Evolutionary conservation across 2,113 vertebrate genomes (phyloP).

Genomic region (Ameiurus melas): DNA sequence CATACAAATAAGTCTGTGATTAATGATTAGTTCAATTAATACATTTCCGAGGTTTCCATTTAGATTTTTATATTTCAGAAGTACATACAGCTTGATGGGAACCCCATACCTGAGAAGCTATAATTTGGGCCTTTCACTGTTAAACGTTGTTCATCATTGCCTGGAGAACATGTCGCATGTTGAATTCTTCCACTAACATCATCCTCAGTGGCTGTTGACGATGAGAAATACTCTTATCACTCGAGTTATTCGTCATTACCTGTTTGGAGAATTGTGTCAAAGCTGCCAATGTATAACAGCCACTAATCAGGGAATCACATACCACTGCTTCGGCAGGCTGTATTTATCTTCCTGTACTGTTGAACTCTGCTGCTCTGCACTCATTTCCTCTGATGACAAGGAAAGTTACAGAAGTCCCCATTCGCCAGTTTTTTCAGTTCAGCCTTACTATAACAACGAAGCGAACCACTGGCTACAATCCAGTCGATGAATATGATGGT

Average conservation of each 20-base stretch:
- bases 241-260: slow-evolving; percentile 31
- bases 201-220: neutral
- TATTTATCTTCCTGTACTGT: slow-evolving; percentile 44
- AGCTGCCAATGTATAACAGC: neutral
- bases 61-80: neutral
- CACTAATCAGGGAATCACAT: slow-evolving; percentile 27
- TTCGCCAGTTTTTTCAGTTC: neutral
- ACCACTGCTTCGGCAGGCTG: slow-evolving; percentile 1
- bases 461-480: neutral
- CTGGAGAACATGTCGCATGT: neutral
- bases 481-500: neutral
- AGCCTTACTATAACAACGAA: neutral
- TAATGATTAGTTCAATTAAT: neutral
- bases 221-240: slow-evolving; percentile 4
- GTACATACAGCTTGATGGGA: neutral
- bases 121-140: neutral
- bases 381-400: slow-evolving; percentile 36
- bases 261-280: slow-evolving; percentile 34
- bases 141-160: neutral
- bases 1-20: neutral
- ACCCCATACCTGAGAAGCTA: neutral
- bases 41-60: neutral
- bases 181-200: neutral
- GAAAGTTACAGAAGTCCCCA: neutral
- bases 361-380: slow-evolving; percentile 5